Conservation (phyloP, 2,797 vertebrate genomes). For the Crocodylus rhombifer region DNA sequence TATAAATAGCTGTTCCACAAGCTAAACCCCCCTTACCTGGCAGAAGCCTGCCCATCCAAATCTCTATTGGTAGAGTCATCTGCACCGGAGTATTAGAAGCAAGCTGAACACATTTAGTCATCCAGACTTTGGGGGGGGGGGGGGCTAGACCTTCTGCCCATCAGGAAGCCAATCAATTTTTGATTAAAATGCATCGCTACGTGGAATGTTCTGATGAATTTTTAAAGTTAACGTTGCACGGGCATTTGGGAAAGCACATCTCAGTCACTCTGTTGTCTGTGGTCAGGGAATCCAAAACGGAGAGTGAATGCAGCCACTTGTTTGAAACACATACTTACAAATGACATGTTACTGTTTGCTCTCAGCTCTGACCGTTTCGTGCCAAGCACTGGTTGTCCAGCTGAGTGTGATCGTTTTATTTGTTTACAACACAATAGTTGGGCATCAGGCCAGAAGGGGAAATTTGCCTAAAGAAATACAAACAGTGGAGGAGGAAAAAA, state of each 20-base stretch:
- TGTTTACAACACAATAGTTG: fast-evolving
- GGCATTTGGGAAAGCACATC: not conserved
- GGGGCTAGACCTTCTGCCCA: not conserved
- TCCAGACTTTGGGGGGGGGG: not conserved
- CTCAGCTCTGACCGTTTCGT: not conserved
- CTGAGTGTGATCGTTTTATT: too few species aligned
- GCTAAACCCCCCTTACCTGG: not conserved
- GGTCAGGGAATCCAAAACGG: not conserved
- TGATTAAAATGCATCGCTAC: not conserved
- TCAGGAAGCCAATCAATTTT: not conserved
- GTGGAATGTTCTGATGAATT: not conserved
- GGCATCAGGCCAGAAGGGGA: not conserved
- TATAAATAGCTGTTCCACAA: fast-evolving
- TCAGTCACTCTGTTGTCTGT: not conserved
- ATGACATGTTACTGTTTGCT: fast-evolving
- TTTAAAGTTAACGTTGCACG: not conserved
- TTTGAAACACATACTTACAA: not conserved
- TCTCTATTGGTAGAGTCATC: not conserved
- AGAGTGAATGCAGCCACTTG: not conserved
- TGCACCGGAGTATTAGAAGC: not conserved
- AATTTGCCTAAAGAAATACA: not conserved
- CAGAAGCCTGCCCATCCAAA: fast-evolving
- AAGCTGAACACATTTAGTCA: not conserved
- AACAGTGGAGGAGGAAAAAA: conserved; percentile 13
- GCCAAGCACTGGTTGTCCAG: not conserved